phyloP scores from a whole-genome alignment of 2,888 invertebrate genomes.

The Nemurella pictetii region DNA sequence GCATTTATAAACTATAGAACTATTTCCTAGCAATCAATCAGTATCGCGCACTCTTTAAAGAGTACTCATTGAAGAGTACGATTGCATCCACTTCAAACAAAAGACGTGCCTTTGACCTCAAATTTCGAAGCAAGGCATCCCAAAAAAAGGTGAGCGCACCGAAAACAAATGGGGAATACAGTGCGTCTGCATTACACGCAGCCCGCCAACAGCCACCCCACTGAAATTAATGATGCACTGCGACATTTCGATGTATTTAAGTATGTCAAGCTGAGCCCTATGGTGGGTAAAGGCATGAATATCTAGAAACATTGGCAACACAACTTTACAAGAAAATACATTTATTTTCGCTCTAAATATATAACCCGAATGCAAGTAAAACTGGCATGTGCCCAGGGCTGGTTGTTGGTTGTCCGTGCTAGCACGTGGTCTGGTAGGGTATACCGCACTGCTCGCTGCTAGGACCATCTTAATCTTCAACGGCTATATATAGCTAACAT shows the following conservation, averaged over 20 bases:
- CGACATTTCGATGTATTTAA: slow-evolving; percentile 14
- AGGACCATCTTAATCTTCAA: too few relatives aligned
- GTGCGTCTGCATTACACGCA: neutral
- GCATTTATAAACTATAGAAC: too few relatives aligned
- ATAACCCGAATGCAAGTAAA: slow-evolving; percentile 26
- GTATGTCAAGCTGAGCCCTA: slow-evolving; percentile 12
- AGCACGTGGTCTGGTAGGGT: too few relatives aligned
- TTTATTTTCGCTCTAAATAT: slow-evolving; percentile 28
- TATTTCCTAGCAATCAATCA: neutral
- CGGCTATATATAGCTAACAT: too few relatives aligned
- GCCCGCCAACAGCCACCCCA: neutral
- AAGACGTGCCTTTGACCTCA: neutral
- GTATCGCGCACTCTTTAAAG: neutral
- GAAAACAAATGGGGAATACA: neutral
- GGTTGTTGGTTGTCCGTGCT: too few relatives aligned
- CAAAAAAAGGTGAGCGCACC: neutral
- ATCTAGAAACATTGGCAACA: slow-evolving; percentile 22
- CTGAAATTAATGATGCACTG: neutral
- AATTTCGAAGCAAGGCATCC: neutral
- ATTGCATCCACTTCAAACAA: neutral
- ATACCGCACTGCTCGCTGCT: too few relatives aligned
- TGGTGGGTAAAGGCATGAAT: slow-evolving; percentile 20
- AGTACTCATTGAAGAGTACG: neutral
- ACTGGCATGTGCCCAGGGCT: slow-evolving; percentile 16
- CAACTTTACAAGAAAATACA: slow-evolving; percentile 28